Evolutionary conservation across 2,797 vertebrate species (phyloP), one percentile per base, ranked within the genome.

Genomic region (Acanthis flammea): DNA sequence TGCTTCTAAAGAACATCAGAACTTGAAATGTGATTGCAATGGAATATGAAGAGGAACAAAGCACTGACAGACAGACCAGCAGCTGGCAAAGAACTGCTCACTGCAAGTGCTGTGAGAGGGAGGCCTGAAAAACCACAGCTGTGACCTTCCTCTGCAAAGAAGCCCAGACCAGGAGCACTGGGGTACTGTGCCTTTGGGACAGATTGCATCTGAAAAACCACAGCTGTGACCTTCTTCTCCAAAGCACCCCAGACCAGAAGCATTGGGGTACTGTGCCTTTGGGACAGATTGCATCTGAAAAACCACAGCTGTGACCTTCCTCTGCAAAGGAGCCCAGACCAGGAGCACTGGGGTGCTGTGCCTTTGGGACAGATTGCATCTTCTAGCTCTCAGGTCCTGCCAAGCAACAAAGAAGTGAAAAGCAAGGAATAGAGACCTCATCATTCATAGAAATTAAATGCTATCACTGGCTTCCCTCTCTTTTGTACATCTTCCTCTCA

Each of bases 211-310:
- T 44, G 39, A 14, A 19, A 60, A 35, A 50, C 14, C 60, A 22
- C 22, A 19, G 5, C 5, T 6, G 15, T 13, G 62, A 2, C n/a
- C 23, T 24, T 19, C 53, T 28, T 19, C 11, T 30, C 30, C 37
- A 16, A 10, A 16, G 8, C 1, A 7, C 27, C n/a, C 6, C 39
- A n/a, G 7, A 13, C 2, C 45, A 45, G 45, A 6, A 3, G 15
- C 45, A 24, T 10, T 28, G 68, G 13, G 3, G 33, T 7, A 6
- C 39, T 17, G 1, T 7, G 39, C 4, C 28, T 45, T 45, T 2
- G 39, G 82, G 16, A 21, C 19, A 67, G 19, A 39, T 17, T 21
- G 4, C 28, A n/a, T 9, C n/a, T 51, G 6, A 13, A 37, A 39
- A 39, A 39, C 37, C 37, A 12, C 37, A 39, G 12, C 37, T 39